Conservation (phyloP, 2,113 vertebrate genomes). For the Embiotoca jacksoni region DNA sequence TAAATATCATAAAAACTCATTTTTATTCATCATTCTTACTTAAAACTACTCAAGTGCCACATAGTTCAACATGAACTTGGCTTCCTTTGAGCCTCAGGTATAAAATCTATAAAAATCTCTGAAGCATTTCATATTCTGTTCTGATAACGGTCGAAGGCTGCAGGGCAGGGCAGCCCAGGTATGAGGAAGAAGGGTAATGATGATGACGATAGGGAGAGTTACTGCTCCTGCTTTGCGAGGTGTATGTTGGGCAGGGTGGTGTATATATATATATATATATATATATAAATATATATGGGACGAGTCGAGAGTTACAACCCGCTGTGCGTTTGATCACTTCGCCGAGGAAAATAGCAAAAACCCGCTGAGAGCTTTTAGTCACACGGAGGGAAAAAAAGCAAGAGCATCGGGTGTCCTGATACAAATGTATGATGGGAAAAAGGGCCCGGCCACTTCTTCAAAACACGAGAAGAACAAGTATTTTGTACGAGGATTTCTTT, state of each 20-base stretch:
- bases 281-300: conserved; percentile 36
- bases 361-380: conserved; percentile 59
- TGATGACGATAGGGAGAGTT: conserved; percentile 30
- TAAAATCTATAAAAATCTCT: too few species aligned
- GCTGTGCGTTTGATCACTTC: conserved; percentile 66
- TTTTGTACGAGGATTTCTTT: neutral
- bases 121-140: too few species aligned
- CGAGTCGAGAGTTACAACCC: conserved; percentile 36
- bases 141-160: too few species aligned
- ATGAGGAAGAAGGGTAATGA: conserved; percentile 37
- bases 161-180: conserved; percentile 49
- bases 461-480: neutral
- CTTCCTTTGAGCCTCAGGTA: too few species aligned
- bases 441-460: neutral
- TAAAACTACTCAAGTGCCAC: too few species aligned
- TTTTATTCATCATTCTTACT: too few species aligned
- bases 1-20: too few species aligned
- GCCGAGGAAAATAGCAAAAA: conserved; percentile 14
- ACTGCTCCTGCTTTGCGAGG: conserved; percentile 25
- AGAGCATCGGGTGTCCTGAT: conserved; percentile 20
- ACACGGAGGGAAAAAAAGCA: conserved; percentile 2
- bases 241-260: conserved; percentile 22
- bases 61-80: too few species aligned
- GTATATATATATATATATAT: neutral
- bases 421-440: conserved; percentile 8